Percentiles rank a stretch among this genome's conserved stretches.
Evolutionary conservation across 64 coral and sea anemone species (phyloP).

Genomic region (Montipora cactus): DNA sequence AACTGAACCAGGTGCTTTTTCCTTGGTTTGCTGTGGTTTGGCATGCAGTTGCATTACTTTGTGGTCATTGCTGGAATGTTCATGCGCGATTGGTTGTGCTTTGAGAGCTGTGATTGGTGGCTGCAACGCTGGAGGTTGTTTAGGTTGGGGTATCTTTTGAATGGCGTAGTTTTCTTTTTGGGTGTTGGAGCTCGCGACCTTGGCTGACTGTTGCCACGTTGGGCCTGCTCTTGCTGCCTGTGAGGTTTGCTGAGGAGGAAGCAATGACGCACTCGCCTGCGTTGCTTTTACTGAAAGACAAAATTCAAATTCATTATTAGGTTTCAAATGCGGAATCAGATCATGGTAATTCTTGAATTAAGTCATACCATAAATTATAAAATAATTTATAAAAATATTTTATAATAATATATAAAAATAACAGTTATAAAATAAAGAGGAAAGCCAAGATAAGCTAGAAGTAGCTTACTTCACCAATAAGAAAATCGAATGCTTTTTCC

Average conservation of each 20-base stretch:
- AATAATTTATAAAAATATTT: too few species aligned
- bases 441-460: too few species aligned
- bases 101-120: neutral
- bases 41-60: neutral
- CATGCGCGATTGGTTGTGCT: neutral
- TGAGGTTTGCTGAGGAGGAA: neutral
- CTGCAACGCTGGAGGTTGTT: neutral
- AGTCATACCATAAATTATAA: too few species aligned
- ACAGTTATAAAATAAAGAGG: too few species aligned
- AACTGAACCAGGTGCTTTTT: neutral
- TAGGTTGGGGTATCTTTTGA: neutral
- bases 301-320: neutral
- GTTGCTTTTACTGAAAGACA: conserved; percentile 10
- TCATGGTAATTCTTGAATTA: too few species aligned
- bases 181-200: neutral
- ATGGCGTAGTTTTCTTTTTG: neutral
- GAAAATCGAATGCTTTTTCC: too few species aligned
- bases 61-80: neutral
- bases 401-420: too few species aligned
- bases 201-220: neutral
- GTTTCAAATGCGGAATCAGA: too few species aligned
- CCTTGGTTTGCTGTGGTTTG: neutral
- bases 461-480: too few species aligned
- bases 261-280: neutral
- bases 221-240: neutral